Conservation (phyloP, 2,888 invertebrate species). For the Invenusta paracnida region DNA sequence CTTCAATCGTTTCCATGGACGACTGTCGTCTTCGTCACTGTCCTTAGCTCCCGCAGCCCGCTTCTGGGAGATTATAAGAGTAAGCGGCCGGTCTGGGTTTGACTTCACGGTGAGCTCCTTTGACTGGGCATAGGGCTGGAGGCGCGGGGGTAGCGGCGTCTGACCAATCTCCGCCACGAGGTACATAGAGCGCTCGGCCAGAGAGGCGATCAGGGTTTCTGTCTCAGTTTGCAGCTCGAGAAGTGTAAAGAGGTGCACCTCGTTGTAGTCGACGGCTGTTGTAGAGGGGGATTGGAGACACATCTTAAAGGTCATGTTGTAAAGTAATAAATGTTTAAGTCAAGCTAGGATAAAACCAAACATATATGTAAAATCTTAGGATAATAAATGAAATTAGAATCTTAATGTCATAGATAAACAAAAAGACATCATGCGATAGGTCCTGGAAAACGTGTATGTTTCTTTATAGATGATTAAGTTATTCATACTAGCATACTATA, state of each 20-base stretch:
- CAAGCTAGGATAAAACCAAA: too few relatives aligned
- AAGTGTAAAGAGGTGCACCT: background rate
- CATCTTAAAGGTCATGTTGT: too few relatives aligned
- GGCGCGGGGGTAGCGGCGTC: constrained; percentile 15
- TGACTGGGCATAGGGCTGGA: background rate
- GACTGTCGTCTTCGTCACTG: background rate
- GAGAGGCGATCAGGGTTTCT: constrained; percentile 76
- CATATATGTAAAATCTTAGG: too few relatives aligned
- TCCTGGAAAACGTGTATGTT: too few relatives aligned
- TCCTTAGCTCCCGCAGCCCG: background rate
- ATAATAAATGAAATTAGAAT: background rate
- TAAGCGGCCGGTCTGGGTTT: constrained; percentile 34
- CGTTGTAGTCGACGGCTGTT: background rate
- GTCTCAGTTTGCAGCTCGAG: constrained; percentile 72
- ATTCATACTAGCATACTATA: too few relatives aligned
- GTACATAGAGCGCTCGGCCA: constrained; percentile 73
- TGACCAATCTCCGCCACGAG: constrained; percentile 64
- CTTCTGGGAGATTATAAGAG: constrained; percentile 39
- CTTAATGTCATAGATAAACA: background rate
- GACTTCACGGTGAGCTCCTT: constrained; percentile 34
- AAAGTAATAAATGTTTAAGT: too few relatives aligned
- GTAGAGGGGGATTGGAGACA: too few relatives aligned
- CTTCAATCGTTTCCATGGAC: background rate
- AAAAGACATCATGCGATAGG: too few relatives aligned
- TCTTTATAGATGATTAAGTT: too few relatives aligned